Conservation (phyloP, 2,888 invertebrate genomes). For the Brenthis hecate region DNA sequence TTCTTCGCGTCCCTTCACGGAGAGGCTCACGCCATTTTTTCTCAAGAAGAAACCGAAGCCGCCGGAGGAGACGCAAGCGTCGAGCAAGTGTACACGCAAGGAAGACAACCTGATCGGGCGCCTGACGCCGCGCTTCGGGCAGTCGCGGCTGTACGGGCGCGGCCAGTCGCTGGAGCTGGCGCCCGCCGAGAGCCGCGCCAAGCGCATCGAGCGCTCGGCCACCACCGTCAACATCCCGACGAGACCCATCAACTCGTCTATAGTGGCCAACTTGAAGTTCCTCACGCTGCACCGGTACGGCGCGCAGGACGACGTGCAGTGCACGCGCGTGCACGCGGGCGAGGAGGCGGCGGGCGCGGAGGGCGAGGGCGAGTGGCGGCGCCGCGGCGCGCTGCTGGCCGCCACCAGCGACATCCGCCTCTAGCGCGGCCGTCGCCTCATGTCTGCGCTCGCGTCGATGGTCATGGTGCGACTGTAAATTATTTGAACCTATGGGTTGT, state of each 20-base stretch:
- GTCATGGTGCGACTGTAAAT: constrained; percentile 44
- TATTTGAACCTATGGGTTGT: constrained; percentile 52
- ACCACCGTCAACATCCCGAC: constrained; percentile 68
- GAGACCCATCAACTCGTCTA: constrained; percentile 67
- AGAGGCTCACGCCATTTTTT: constrained; percentile 75
- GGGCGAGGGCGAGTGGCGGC: constrained; percentile 43
- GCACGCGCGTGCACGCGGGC: constrained; percentile 49
- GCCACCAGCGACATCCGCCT: constrained; percentile 67
- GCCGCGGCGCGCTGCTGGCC: constrained; percentile 52
- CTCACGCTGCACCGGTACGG: constrained; percentile 76
- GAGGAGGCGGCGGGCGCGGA: constrained; percentile 34
- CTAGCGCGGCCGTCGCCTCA: constrained; percentile 36
- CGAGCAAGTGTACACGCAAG: constrained; percentile 52
- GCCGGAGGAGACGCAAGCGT: constrained; percentile 51
- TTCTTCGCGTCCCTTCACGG: constrained; percentile 65
- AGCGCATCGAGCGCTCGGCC: constrained; percentile 71
- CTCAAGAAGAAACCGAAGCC: constrained; percentile 72
- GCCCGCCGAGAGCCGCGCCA: constrained; percentile 51
- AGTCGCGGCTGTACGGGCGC: constrained; percentile 69
- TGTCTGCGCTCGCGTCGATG: too few relatives aligned
- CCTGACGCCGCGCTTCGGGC: constrained; percentile 73
- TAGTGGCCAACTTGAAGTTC: constrained; percentile 72
- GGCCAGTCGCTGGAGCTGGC: constrained; percentile 73
- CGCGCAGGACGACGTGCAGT: constrained; percentile 58
- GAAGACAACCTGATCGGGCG: constrained; percentile 73